Conservation (phyloP, 2,113 vertebrate genomes). For the Varanus komodoensis region DNA sequence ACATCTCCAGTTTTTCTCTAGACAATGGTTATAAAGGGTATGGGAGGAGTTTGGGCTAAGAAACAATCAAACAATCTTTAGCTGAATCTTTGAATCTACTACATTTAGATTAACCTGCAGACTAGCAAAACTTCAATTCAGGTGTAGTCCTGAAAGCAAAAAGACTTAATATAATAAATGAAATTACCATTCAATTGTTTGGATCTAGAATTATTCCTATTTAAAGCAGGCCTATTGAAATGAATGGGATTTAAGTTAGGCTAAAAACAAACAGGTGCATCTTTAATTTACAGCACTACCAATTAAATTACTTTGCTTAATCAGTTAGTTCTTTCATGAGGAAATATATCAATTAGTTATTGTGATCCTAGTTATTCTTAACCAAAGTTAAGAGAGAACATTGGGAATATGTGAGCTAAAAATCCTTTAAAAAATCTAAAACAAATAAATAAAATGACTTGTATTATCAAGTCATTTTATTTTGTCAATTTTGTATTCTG, state of each 20-base stretch:
- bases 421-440: background rate
- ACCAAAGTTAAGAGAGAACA: background rate
- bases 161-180: background rate
- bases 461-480: too few relatives aligned
- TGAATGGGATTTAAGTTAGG: too few relatives aligned
- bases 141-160: background rate
- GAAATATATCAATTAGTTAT: background rate
- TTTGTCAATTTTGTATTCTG: background rate
- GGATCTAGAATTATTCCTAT: too few relatives aligned
- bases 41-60: background rate
- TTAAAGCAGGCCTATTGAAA: too few relatives aligned
- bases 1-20: background rate
- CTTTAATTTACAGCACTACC: background rate
- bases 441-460: background rate
- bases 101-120: background rate
- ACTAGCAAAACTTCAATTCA: background rate
- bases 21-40: background rate
- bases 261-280: background rate
- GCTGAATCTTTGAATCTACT: background rate
- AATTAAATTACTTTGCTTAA: background rate
- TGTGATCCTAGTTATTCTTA: background rate
- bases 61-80: background rate
- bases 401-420: background rate
- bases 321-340: background rate
- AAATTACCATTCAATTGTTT: background rate